Evolutionary conservation across 2,113 vertebrate genomes (phyloP).

Genomic region (Nyctibius bracteatus): DNA sequence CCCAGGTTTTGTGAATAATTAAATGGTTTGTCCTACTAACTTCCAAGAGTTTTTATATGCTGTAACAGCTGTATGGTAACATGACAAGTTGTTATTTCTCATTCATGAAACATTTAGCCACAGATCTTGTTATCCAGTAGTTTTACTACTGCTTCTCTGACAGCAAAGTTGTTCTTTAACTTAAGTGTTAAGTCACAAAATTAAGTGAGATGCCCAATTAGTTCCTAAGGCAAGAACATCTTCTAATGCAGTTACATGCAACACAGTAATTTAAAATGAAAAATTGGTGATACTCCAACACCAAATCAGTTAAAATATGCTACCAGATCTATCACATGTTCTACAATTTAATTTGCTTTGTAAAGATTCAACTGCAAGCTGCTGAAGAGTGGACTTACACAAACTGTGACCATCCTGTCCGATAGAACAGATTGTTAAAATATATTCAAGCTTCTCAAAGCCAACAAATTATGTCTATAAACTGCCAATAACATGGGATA

Average conservation of each 20-base stretch:
- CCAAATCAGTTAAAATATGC: not conserved
- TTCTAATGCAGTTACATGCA: not conserved
- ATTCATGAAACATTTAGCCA: not conserved
- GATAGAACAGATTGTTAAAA: not conserved
- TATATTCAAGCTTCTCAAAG: not conserved
- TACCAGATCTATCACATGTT: not conserved
- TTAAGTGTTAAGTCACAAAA: not conserved
- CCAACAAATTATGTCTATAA: not conserved
- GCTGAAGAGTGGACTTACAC: not conserved
- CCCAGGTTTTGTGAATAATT: not conserved
- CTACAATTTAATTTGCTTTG: not conserved
- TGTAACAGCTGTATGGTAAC: not conserved
- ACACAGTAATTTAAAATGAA: not conserved
- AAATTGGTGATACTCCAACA: not conserved
- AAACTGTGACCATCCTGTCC: not conserved
- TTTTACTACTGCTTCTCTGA: not conserved
- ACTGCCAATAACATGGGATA: not conserved
- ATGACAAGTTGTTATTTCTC: not conserved
- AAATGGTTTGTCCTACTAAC: not conserved
- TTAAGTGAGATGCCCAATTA: not conserved
- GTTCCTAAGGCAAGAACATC: not conserved
- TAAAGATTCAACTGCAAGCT: not conserved
- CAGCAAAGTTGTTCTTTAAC: not conserved
- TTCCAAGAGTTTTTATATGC: not conserved
- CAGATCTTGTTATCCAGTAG: not conserved